Evolutionary conservation across 2,113 vertebrate genomes (phyloP), one percentile per base, ranked within the genome.

Genomic region (Verasper variegatus): DNA sequence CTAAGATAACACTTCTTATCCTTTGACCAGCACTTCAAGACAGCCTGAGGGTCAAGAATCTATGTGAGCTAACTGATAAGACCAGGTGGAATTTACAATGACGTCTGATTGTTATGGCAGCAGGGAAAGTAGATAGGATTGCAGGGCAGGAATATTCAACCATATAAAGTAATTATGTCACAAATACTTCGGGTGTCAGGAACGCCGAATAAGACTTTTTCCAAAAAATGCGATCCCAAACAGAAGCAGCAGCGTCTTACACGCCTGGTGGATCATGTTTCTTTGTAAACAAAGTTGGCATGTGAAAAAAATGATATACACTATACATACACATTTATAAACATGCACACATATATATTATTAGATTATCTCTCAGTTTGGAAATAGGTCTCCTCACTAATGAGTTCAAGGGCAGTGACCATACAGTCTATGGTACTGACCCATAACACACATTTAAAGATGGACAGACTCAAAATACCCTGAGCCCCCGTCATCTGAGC

Each of bases 401-500:
- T 11, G 8, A 42, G 26, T 56, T 69, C 52, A 66, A 81, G 63
- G 21, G 2, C 35, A 31, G 35, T 60, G 71, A 78, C 14, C 57
- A 20, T 54, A 54, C 51, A n/a, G 45, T 49, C 15, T 54, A 8
- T 9, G 6, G 18, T n/a, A 21, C 42, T 56, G 68, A 77, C 13
- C 57, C 31, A 13, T 12, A 26, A 66, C 66, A 47, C 20, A 57
- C 42, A n/a, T 57, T 63, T 66, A 74, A 24, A 76, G 14, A 11
- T 20, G 21, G n/a, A 65, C 31, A 40, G 12, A 55, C 55, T 59
- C 6, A 61, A 76, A 80, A 73, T 81, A 74, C 13, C 8, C 10
- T n/a, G 42, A 76, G 20, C 5, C 31, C 52, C 63, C 1, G 1
- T 78, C 79, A 89, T 78, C 72, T 86, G 74, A 74, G 72, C 59